Evolutionary conservation across 2,888 invertebrate species (phyloP), one percentile per base, ranked within the genome.

Genomic region (Athripsodes cinereus): DNA sequence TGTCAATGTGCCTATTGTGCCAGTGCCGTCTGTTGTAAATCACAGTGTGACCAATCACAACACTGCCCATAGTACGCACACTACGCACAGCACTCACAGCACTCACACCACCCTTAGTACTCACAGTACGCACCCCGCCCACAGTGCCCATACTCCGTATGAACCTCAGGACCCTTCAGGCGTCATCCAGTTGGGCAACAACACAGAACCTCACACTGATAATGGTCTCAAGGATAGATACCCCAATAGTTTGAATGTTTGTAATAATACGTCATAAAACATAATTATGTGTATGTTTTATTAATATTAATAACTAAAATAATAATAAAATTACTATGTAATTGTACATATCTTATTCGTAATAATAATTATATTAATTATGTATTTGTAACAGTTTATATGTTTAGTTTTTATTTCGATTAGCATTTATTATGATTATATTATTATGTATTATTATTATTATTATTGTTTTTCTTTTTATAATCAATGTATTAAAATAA

Each of bases 261-360:
- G 40, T 16, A 40, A 40, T 40, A 40, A 40, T 40, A 40, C 40
- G n/a, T 13, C 40, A 40, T 40, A 13, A 40, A n/a, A 40, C 26
- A 26, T n/a, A 40, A 40, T 40, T 8, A 31, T 6, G 31, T 31
- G 11, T 31, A 31, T 31, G 31, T 8, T 8, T 8, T 31, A 31
- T 8, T 31, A 31, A 31, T 31, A 31, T 8, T 31, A 31, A 31
- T 31, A 11, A 31, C 11, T 31, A 31, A 31, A 31, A 31, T 31
- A 31, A 31, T 31, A 31, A 31, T 31, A 8, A 31, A 8, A 31
- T 31, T 31, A 40, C 13, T 13, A 40, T n/a, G 40, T 40, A 40
- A 40, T 16, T 40, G 40, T 40, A 40, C 40, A 40, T 40, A 40
- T 40, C 40, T 40, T 40, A 40, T n/a, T n/a, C n/a, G n/a, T n/a